These are phyloP conservation scores for Isotomurus palustris DNA, from an alignment of 2,888 invertebrate genomes.

Conservation along the genomic window DNA sequence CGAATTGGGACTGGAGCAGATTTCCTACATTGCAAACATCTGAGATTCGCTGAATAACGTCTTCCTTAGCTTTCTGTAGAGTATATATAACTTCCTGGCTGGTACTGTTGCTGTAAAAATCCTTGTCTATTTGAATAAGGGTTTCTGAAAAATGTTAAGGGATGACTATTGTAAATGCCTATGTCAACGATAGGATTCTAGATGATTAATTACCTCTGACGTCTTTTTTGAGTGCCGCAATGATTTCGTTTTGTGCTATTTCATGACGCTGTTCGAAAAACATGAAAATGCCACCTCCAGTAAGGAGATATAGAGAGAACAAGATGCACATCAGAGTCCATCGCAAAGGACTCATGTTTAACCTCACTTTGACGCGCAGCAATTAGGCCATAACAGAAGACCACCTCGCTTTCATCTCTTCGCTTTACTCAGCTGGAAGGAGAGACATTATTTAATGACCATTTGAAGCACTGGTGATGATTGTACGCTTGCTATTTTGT, in stretches of 20 bases:
- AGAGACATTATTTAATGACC: too few relatives aligned
- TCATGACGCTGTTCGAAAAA: conserved; percentile 41
- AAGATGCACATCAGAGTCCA: conserved; percentile 38
- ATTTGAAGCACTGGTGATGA: too few relatives aligned
- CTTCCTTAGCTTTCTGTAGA: conserved; percentile 38
- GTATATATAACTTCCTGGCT: conserved; percentile 40
- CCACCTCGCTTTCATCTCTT: too few relatives aligned
- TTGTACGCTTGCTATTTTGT: too few relatives aligned
- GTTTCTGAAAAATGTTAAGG: conserved; percentile 31
- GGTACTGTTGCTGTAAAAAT: conserved; percentile 42
- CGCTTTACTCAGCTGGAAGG: too few relatives aligned
- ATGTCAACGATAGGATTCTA: neutral
- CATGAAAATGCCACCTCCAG: conserved; percentile 44
- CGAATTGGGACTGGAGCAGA: conserved; percentile 23
- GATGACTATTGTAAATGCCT: neutral
- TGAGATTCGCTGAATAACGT: conserved; percentile 40
- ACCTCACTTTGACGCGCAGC: too few relatives aligned
- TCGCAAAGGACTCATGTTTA: conserved; percentile 34
- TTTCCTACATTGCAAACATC: conserved; percentile 37
- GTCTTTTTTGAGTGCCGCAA: conserved; percentile 37
- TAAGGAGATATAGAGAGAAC: conserved; percentile 38
- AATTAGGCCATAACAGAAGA: too few relatives aligned
- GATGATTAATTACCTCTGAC: conserved; percentile 36
- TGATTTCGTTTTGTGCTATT: conserved; percentile 37
- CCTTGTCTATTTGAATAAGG: conserved; percentile 44